phyloP scores from a whole-genome alignment of 1,140 invertebrate genomes.

The Subanguina moxae region DNA sequence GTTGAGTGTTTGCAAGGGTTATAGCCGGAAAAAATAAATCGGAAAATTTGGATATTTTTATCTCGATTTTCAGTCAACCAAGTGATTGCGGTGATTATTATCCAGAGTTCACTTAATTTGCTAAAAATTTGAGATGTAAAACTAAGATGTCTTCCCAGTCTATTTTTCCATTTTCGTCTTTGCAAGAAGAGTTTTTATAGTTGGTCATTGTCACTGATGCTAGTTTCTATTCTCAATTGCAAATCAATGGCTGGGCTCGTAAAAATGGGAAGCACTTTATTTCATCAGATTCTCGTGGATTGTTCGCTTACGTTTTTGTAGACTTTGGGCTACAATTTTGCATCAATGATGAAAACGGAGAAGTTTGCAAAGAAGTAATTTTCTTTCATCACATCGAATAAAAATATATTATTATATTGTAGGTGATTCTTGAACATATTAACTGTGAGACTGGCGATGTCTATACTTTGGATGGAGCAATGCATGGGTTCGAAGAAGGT shows the following conservation, averaged over 20 bases:
- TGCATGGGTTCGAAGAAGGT: conserved; percentile 74
- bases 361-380: conserved; percentile 61
- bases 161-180: too few species aligned
- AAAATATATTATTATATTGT: conserved; percentile 4
- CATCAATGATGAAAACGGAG: conserved; percentile 62
- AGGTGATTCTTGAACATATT: conserved; percentile 52
- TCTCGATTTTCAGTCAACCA: too few species aligned
- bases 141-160: not conserved
- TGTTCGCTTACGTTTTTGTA: conserved; percentile 71
- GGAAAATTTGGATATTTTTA: too few species aligned
- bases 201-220: conserved; percentile 84
- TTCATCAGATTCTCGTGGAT: conserved; percentile 79
- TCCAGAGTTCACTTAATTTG: too few species aligned
- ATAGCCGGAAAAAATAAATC: too few species aligned
- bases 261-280: conserved; percentile 78
- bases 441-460: conserved; percentile 59
- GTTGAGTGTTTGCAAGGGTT: too few species aligned
- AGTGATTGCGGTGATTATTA: too few species aligned
- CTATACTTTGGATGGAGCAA: conserved; percentile 62
- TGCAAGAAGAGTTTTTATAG: too few species aligned
- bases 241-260: conserved; percentile 76
- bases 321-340: conserved; percentile 62
- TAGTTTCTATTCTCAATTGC: conserved; percentile 72
- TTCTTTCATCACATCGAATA: not conserved
- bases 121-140: too few species aligned